Conservation (phyloP, 2,888 invertebrate species). For the Leptinotarsa peninsularis region DNA sequence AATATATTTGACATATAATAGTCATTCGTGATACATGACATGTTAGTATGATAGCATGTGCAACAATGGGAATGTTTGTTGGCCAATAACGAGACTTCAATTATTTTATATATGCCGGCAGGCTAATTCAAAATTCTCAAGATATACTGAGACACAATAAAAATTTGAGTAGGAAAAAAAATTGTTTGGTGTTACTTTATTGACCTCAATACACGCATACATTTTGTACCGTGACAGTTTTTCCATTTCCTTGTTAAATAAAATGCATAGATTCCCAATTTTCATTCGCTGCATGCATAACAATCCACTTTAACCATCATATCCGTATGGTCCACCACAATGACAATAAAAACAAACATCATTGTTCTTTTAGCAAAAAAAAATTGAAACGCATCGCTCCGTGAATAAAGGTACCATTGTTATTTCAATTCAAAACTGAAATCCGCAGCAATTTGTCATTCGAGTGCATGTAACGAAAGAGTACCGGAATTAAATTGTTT, state of each 20-base stretch:
- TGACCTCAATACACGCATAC: too few species aligned
- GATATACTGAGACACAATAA: not conserved
- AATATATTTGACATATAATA: not conserved
- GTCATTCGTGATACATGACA: slow-evolving; percentile 1
- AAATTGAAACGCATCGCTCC: not conserved
- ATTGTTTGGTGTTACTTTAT: too few species aligned
- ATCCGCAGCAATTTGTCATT: slow-evolving; percentile 2
- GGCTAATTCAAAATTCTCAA: not conserved
- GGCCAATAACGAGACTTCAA: not conserved
- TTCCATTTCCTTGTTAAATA: too few species aligned
- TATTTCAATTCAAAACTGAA: not conserved
- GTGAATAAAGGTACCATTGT: not conserved
- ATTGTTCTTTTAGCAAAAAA: not conserved
- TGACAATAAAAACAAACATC: slow-evolving; percentile 14
- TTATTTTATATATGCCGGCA: not conserved
- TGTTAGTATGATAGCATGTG: not conserved
- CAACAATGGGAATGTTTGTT: not conserved
- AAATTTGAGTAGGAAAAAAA: too few species aligned
- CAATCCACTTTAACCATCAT: not conserved
- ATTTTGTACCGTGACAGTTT: too few species aligned
- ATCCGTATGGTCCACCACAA: not conserved
- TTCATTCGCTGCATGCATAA: not conserved
- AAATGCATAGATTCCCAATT: too few species aligned
- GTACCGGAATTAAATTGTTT: not conserved
- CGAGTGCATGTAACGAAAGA: not conserved